Evolutionary conservation across 1,140 invertebrate genomes (phyloP), one percentile per base, ranked within the genome.

Genomic region (Calephelis nemesis): DNA sequence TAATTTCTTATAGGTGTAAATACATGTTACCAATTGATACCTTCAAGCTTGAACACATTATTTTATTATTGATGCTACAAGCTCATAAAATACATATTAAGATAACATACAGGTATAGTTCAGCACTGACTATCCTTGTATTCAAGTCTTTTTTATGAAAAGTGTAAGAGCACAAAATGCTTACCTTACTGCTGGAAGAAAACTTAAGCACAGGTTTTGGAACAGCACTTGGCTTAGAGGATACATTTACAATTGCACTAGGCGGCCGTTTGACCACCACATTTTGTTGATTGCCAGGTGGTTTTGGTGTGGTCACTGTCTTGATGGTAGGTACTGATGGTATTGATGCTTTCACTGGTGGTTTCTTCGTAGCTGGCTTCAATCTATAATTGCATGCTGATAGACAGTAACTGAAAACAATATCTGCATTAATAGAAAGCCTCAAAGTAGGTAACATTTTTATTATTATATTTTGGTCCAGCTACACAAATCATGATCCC

Each of bases 191-290:
- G 65, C 88, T 84, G 66, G 93, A 92, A 67, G 93, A 93, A 76
- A 96, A 95, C 84, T 96, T 96, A 11, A 95, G 93, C 0, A 95
- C 93, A 42, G 95, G 95, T 82, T 96, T 96, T 7, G 95, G 95
- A 71, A 96, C 94, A 47, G 94, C 94, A 73, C 95, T 95, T 11
- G 94, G 93, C 81, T 96, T 95, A 1, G 95, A 94, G 1, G 95
- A 94, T 3, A 94, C 91, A 70, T 93, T 94, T 5, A 93, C 87
- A 8, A 94, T 88, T 7, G 93, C 90, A 1, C 91, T 92, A 0
- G 93, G 92, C 15, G 93, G 88, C 69, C 94, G 93, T 47, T 94
- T 93, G 19, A 94, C 88, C 0, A 93, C 92, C 15, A 94, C 81
- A 72, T 92, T 88, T 63, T 85, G 74, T 63, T 85, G 74, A 66